Evolutionary conservation across 2,797 vertebrate genomes (phyloP), one percentile per base, ranked within the genome.

Genomic region (Poecile montanus): DNA sequence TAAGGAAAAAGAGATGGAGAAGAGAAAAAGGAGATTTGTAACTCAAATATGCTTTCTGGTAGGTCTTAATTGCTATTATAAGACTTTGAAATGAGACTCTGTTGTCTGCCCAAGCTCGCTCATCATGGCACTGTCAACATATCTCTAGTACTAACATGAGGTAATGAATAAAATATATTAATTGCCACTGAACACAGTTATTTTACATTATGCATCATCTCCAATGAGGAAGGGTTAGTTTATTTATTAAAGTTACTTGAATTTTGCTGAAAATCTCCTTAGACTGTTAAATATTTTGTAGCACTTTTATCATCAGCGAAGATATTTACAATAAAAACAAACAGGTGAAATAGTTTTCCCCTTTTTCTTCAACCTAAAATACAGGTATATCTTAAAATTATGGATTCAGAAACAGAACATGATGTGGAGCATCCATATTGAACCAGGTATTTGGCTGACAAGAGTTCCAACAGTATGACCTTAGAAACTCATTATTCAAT

Each of bases 121-220:
- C 54, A 56, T 45, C 32, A 63, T 8, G 16, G 21, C 34, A 73
- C 18, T n/a, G 21, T 42, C 44, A 81, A 66, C 1, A 1, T 25
- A 72, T 44, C 14, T 53, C 72, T 50, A 61, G 42, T 45, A 61
- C 21, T 20, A 89, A 34, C 22, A 48, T 8, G 17, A 77, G 44
- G 38, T 30, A 89, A 85, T 73, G 34, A 89, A 87, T 45, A 23
- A 91, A 95, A 82, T 78, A 48, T 42, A 76, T 61, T 80, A 86
- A 86, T 80, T 60, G 60, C 30, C 51, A 66, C 51, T 57, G 51
- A 95, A 83, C 29, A 76, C 23, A 58, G 29, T 42, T 85, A 36
- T 60, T 76, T 84, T 90, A 62, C 51, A 47, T 82, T 71, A 89
- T 44, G 34, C 50, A 73, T 63, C 57, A 84, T 38, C 67, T 87